Percentiles rank a stretch among this genome's conserved stretches.
Evolutionary conservation across 1,140 invertebrate species (phyloP).

Genomic region (Thaumetopoea pityocampa): DNA sequence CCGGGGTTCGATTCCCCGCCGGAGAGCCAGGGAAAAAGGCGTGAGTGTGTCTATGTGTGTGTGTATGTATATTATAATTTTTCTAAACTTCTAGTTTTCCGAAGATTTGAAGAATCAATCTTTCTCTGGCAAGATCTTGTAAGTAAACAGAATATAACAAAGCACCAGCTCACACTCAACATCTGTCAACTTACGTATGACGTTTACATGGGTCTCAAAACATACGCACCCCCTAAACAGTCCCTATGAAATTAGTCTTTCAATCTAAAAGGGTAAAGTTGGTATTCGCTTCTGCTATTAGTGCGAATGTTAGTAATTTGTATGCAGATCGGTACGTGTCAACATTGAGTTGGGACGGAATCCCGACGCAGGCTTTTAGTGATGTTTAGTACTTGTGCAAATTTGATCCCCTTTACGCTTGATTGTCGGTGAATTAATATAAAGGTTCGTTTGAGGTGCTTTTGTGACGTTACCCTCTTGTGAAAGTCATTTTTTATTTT

Average conservation of each 20-base stretch:
- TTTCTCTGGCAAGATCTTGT: no score
- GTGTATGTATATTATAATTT: no score
- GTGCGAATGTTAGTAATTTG: slow-evolving; percentile 13
- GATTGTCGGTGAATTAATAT: slow-evolving; percentile 12
- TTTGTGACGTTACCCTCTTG: neutral
- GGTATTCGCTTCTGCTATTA: neutral
- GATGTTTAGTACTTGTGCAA: slow-evolving; percentile 19
- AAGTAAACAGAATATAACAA: slow-evolving; percentile 1
- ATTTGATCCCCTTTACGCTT: slow-evolving; percentile 14
- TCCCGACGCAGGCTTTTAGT: slow-evolving; percentile 9
- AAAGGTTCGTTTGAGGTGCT: neutral
- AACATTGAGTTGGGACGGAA: slow-evolving; percentile 14
- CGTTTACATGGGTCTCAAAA: slow-evolving; percentile 4
- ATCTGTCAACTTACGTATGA: slow-evolving; percentile 12
- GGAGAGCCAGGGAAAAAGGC: no score
- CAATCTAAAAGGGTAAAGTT: neutral
- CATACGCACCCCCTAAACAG: neutral
- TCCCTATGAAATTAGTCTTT: neutral
- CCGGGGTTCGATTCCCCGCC: no score
- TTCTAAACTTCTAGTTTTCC: no score
- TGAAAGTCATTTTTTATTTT: no score
- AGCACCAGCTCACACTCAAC: slow-evolving; percentile 8
- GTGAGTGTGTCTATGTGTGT: no score
- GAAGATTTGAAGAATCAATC: no score
- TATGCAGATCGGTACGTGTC: slow-evolving; percentile 18